phyloP scores from a whole-genome alignment of 2,888 invertebrate species.

The Eupithecia dodoneata region DNA sequence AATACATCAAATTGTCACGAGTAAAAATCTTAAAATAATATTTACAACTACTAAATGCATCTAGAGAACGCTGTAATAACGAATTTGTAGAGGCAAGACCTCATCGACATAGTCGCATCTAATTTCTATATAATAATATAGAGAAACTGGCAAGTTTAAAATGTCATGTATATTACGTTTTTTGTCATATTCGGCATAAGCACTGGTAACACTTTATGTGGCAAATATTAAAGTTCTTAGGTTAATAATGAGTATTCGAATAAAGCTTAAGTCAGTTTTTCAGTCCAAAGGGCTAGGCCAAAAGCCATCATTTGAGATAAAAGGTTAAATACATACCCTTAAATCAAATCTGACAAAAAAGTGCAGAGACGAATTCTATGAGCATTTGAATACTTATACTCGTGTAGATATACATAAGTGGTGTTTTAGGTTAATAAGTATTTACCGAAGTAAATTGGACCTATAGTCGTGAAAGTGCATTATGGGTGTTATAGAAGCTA shows the following conservation, averaged over 20 bases:
- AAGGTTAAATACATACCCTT: neutral
- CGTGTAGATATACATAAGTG: neutral
- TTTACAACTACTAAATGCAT: constrained; percentile 59
- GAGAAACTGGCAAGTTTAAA: constrained; percentile 37
- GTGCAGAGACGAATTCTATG: neutral
- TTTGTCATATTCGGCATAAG: neutral
- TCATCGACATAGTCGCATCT: constrained; percentile 52
- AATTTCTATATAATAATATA: constrained; percentile 20
- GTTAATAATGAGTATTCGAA: constrained; percentile 28
- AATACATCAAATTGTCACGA: constrained; percentile 36
- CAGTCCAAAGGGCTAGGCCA: constrained; percentile 3
- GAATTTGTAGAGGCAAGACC: constrained; percentile 58
- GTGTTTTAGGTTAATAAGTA: neutral
- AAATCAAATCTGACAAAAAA: neutral
- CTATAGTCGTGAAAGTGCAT: neutral
- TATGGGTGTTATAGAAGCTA: neutral
- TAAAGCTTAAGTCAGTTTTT: constrained; percentile 3
- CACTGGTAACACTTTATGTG: constrained; percentile 9
- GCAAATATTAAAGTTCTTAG: neutral
- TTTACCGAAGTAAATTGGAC: neutral
- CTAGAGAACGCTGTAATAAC: constrained; percentile 48
- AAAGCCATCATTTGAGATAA: neutral
- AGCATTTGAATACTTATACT: neutral
- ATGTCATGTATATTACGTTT: constrained; percentile 20
- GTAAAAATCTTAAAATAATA: constrained; percentile 47